A percentile compares a stretch with the other conserved stretches of the same genome.
phyloP scores from a whole-genome alignment of 2,113 vertebrate species.

The Psilopsiagon aymara region DNA sequence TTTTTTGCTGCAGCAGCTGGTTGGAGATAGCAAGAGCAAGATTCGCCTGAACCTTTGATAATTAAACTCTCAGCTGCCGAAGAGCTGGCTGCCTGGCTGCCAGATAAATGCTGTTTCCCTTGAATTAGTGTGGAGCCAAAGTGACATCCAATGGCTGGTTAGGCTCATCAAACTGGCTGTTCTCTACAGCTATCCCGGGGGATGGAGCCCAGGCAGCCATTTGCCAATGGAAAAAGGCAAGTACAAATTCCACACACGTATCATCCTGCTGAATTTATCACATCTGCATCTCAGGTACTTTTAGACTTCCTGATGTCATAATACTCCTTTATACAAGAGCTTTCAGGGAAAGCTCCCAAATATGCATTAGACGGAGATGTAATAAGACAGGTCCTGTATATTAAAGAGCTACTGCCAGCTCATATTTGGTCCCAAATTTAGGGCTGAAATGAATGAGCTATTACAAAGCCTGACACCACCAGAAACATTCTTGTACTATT shows the following conservation, averaged over 20 bases:
- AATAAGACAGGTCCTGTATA: slow-evolving; percentile 66
- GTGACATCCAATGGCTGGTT: slow-evolving; percentile 73
- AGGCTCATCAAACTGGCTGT: slow-evolving; percentile 69
- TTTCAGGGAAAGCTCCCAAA: slow-evolving; percentile 66
- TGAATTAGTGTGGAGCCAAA: slow-evolving; percentile 71
- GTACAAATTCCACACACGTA: slow-evolving; percentile 45
- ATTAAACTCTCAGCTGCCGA: slow-evolving; percentile 68
- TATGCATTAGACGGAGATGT: slow-evolving; percentile 54
- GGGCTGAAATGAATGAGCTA: slow-evolving; percentile 54
- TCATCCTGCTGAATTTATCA: slow-evolving; percentile 58
- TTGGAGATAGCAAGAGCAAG: slow-evolving; percentile 62
- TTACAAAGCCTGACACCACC: slow-evolving; percentile 56
- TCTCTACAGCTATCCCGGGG: slow-evolving; percentile 46
- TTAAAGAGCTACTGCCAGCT: slow-evolving; percentile 61
- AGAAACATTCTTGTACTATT: slow-evolving; percentile 43
- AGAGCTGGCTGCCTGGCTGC: slow-evolving; percentile 56
- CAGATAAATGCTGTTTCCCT: slow-evolving; percentile 69
- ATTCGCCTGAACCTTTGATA: slow-evolving; percentile 64
- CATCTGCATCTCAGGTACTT: slow-evolving; percentile 71
- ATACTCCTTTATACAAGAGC: slow-evolving; percentile 65
- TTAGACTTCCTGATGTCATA: slow-evolving; percentile 68
- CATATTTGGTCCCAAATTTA: slow-evolving; percentile 56
- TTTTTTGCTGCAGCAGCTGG: slow-evolving; percentile 64
- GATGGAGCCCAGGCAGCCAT: slow-evolving; percentile 51
- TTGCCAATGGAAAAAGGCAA: slow-evolving; percentile 63